Base-by-base conservation (phyloP, 1,140 invertebrate species). In the Lepidurus arcticus region DNA sequence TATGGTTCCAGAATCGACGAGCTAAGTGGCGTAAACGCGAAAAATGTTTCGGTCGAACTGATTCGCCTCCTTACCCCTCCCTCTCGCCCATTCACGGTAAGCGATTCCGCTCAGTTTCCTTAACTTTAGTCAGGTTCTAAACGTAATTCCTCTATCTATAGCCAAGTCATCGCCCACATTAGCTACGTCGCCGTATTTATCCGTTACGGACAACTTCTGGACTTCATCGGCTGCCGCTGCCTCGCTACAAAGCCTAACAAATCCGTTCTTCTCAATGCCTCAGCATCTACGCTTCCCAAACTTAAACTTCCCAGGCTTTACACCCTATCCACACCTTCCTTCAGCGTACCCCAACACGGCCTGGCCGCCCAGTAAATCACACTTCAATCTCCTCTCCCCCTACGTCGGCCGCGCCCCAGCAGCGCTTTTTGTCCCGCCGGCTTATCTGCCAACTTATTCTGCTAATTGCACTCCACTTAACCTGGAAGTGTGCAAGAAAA, bases 1-100 rank as follows among this genome's bases (percentile, higher is more conserved):
- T 76, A 53, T 76, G 76, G 76, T 76, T 76, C 76, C 76, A 76
- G 53, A 76, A 76, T n/a, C 76, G 76, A 26, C 76, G 76, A 26
- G 76, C 76, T 26, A 76, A 76, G 44, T 76, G 76, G 76, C 76
- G 76, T 42, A 76, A 76, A 65, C 45, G 65, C 44, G 76, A 76
- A 26, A 76, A 76, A 65, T 53, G 44, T 16, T 42, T 76, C 76
- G 76, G 76, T 26, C 53, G 53, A 65, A 65, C 43, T 13, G 76
- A 76, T 16, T 76, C 76, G 76, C 76, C 76, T 7, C 45, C 76
- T 65, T n/a, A 65, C 53, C 53, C 53, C 9, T 65, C 53, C 53
- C 9, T 65, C 1, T 65, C 53, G 13, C 53, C 53, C 53, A 65
- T 13, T 8, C 16, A 13, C n/a, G 53, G 53, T 65, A 65, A 65